Percentiles rank a stretch among this genome's conserved stretches.
Conservation (phyloP, 2,797 vertebrate species). For the Luscinia luscinia region DNA sequence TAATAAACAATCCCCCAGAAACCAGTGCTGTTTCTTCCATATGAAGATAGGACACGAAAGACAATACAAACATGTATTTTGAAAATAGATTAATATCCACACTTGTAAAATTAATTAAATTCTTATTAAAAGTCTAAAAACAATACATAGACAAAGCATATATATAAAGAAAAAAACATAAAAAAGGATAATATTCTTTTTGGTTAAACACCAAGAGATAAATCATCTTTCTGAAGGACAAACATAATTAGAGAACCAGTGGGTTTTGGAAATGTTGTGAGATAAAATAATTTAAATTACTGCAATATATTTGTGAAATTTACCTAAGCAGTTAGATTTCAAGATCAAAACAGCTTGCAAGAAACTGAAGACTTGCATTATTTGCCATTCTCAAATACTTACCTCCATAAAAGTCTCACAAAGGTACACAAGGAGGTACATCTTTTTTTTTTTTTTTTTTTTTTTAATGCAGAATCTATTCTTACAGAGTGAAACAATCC, state of each 20-base stretch:
- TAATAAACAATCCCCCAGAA: neutral
- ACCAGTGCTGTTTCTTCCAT: neutral
- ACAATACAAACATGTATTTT: neutral
- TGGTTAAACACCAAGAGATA: constrained; percentile 19
- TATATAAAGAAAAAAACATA: neutral
- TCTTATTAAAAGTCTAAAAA: constrained; percentile 12
- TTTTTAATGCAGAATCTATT: neutral
- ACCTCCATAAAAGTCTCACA: neutral
- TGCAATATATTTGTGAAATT: constrained; percentile 7
- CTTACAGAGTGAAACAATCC: neutral
- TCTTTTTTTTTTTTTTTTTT: neutral
- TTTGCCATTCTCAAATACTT: constrained; percentile 1
- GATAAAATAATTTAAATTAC: constrained; percentile 3
- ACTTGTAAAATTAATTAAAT: neutral
- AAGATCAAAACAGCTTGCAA: neutral
- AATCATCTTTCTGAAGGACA: neutral
- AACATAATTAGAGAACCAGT: neutral
- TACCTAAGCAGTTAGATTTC: neutral
- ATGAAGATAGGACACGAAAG: neutral
- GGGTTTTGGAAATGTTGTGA: neutral
- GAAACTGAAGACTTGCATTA: neutral
- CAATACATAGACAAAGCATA: neutral
- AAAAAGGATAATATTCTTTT: constrained; percentile 2
- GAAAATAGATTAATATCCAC: neutral
- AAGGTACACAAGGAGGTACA: neutral